Conservation (phyloP, 2,888 invertebrate species). For the Candidula unifasciata region DNA sequence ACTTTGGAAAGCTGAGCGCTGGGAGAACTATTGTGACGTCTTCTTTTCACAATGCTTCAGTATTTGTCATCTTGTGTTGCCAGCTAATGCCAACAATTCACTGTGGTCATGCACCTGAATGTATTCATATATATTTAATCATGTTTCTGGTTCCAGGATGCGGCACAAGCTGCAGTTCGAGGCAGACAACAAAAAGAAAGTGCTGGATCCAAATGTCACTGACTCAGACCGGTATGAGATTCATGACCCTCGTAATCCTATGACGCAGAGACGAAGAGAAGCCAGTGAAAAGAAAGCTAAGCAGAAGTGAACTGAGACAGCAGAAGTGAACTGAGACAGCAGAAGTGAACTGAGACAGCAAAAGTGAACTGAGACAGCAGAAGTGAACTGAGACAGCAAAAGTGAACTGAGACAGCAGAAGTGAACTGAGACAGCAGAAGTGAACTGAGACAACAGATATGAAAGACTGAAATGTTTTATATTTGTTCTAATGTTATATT, state of each 20-base stretch:
- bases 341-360: not conserved
- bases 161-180: slow-evolving; percentile 74
- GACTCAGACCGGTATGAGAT: slow-evolving; percentile 97
- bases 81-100: no score
- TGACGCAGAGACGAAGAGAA: slow-evolving; percentile 93
- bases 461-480: not conserved
- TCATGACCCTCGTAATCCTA: slow-evolving; percentile 94
- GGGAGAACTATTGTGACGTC: no score
- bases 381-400: slow-evolving; percentile 21
- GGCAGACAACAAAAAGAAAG: slow-evolving; percentile 79
- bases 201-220: slow-evolving; percentile 93
- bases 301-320: slow-evolving; percentile 14
- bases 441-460: not conserved
- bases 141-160: slow-evolving; percentile 68
- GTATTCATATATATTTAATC: not conserved
- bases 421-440: slow-evolving; percentile 34
- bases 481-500: no score
- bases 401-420: not conserved
- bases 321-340: not conserved
- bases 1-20: no score
- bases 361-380: slow-evolving; percentile 10
- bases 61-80: no score
- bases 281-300: slow-evolving; percentile 66
- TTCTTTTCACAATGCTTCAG: no score
- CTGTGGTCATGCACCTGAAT: no score